A percentile compares a stretch with the other conserved stretches of the same genome.
Evolutionary conservation across 2,888 invertebrate species (phyloP).

Genomic region (Dysmachus trigonus): DNA sequence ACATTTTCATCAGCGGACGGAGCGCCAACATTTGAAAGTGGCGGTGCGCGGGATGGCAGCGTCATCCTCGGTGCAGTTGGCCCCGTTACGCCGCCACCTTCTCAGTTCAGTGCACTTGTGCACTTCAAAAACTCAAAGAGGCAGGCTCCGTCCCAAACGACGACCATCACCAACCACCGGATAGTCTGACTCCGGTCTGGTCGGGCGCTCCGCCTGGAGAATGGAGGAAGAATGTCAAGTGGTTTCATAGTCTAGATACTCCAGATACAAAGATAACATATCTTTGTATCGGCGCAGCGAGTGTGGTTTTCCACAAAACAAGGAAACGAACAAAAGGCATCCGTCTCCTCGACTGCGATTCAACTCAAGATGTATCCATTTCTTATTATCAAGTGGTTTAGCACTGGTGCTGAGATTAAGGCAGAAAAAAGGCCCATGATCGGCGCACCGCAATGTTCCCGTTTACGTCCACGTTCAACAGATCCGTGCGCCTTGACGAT

Average conservation of each 20-base stretch:
- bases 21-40: neutral
- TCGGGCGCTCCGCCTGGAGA: neutral
- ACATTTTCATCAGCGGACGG: neutral
- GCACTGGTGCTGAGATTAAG: neutral
- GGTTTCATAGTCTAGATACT: neutral
- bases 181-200: no score
- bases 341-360: neutral
- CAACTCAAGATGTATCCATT: neutral
- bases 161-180: neutral
- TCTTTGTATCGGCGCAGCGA: neutral
- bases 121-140: neutral
- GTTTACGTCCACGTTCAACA: no score
- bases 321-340: neutral
- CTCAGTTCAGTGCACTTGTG: constrained; percentile 16
- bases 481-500: neutral
- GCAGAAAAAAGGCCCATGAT: neutral
- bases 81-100: neutral
- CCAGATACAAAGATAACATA: neutral
- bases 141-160: neutral
- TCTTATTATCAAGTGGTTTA: neutral
- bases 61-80: neutral
- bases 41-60: neutral
- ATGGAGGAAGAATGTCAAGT: neutral
- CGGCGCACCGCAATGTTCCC: neutral
- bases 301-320: neutral